These are phyloP conservation scores for Eulithis prunata DNA, from an alignment of 2,888 invertebrate genomes.

Conservation along the genomic window DNA sequence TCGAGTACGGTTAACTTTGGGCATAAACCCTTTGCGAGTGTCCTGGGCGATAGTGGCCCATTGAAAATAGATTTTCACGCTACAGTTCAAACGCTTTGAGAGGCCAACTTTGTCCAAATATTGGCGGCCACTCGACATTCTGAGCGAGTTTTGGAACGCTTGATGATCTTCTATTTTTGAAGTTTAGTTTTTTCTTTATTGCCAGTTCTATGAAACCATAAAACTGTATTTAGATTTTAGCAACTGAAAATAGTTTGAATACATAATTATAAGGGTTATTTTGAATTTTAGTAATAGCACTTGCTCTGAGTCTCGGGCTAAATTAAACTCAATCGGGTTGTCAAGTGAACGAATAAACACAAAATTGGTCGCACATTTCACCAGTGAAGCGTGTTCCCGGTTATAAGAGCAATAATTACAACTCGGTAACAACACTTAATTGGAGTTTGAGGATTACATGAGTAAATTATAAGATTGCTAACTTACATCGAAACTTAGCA, in stretches of 20 bases:
- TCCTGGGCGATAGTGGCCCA: slow-evolving; percentile 80
- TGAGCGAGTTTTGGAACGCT: slow-evolving; percentile 47
- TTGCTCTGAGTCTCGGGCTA: not conserved
- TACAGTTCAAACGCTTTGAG: slow-evolving; percentile 69
- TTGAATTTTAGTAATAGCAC: not conserved
- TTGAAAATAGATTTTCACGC: slow-evolving; percentile 84
- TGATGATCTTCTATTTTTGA: slow-evolving; percentile 33
- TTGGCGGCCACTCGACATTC: slow-evolving; percentile 52
- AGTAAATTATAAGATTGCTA: slow-evolving; percentile 66
- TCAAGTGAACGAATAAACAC: slow-evolving; percentile 29
- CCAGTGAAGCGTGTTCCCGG: slow-evolving; percentile 66
- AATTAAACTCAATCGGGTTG: slow-evolving; percentile 28
- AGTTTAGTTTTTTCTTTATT: slow-evolving; percentile 22
- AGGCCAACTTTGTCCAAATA: slow-evolving; percentile 75
- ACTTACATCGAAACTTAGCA: slow-evolving; percentile 57
- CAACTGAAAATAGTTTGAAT: not conserved
- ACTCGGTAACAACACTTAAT: slow-evolving; percentile 69
- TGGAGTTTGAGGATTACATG: slow-evolving; percentile 69
- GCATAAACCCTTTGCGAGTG: slow-evolving; percentile 76
- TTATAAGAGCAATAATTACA: slow-evolving; percentile 69
- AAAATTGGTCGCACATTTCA: slow-evolving; percentile 45
- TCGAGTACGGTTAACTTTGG: slow-evolving; percentile 73
- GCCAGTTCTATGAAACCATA: slow-evolving; percentile 13
- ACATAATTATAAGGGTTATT: slow-evolving; percentile 10
- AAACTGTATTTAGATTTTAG: slow-evolving; percentile 8